phyloP scores from a whole-genome alignment of 2,797 vertebrate genomes.

The Myripristis murdjan region DNA sequence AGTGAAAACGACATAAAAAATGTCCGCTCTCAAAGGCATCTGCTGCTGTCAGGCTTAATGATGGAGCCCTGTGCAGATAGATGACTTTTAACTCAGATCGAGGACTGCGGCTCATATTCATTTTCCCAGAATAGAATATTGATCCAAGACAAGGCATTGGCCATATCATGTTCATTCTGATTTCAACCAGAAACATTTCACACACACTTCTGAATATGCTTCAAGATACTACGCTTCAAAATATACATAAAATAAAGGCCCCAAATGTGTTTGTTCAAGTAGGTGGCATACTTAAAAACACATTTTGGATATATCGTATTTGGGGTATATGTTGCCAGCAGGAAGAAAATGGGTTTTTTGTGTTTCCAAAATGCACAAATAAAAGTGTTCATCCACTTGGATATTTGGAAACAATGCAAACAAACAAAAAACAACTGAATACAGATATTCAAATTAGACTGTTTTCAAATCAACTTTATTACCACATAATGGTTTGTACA shows the following conservation, averaged over 20 bases:
- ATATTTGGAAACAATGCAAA: too few relatives aligned
- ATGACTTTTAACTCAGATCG: constrained; percentile 4
- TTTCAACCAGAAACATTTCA: neutral
- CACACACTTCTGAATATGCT: too few relatives aligned
- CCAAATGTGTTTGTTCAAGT: too few relatives aligned
- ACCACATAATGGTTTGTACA: constrained; percentile 18
- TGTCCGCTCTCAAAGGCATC: constrained; percentile 8
- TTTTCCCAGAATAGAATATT: constrained; percentile 6
- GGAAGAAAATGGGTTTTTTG: too few relatives aligned
- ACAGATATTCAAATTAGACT: constrained; percentile 20
- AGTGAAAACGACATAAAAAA: neutral
- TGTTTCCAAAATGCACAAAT: too few relatives aligned
- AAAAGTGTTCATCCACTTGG: too few relatives aligned
- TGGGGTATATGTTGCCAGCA: too few relatives aligned
- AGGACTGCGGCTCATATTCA: neutral
- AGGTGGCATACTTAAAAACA: too few relatives aligned
- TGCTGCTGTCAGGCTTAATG: constrained; percentile 14
- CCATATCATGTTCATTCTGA: neutral
- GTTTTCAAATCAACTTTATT: constrained; percentile 14
- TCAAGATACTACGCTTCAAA: too few relatives aligned
- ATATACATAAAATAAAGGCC: neutral
- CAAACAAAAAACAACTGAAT: too few relatives aligned
- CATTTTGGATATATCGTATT: too few relatives aligned
- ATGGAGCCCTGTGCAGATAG: constrained; percentile 16
- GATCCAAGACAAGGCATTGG: constrained; percentile 6